A percentile compares a stretch with the other conserved stretches of the same genome.
Conservation (phyloP, 2,888 invertebrate genomes). For the Cenopis cana region DNA sequence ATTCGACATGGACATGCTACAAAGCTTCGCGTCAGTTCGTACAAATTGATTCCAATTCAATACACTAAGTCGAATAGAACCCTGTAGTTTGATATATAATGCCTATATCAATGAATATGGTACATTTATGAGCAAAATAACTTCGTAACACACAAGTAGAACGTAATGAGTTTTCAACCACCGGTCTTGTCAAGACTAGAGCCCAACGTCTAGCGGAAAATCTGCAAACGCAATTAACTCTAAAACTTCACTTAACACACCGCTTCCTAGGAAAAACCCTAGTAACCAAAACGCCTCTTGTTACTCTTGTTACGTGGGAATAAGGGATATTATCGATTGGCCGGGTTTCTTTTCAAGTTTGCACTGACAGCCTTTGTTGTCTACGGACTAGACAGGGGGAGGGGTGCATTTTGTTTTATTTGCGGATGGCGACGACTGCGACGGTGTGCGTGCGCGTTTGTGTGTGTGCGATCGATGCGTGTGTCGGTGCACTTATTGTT, state of each 20-base stretch:
- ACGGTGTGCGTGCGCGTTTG: conserved; percentile 51
- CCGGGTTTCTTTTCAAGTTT: conserved; percentile 53
- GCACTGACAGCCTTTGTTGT: conserved; percentile 78
- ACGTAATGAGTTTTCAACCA: conserved; percentile 21
- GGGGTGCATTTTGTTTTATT: conserved; percentile 79
- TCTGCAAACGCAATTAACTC: conserved; percentile 78
- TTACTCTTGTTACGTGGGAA: conserved; percentile 43
- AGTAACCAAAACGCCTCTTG: conserved; percentile 42
- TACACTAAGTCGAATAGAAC: not conserved
- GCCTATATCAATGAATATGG: not conserved
- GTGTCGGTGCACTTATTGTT: conserved; percentile 57
- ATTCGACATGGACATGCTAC: too few relatives aligned
- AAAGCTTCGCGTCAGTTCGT: not conserved
- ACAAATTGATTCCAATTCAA: not conserved
- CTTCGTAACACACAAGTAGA: conserved; percentile 5
- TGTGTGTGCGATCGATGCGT: conserved; percentile 58
- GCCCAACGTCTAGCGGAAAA: conserved; percentile 67
- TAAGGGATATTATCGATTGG: conserved; percentile 54
- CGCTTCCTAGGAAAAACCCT: conserved; percentile 65
- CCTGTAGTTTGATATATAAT: not conserved
- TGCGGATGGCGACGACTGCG: conserved; percentile 62
- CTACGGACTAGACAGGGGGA: conserved; percentile 75
- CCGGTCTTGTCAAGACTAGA: conserved; percentile 13
- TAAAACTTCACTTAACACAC: conserved; percentile 77
- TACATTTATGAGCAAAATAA: conserved; percentile 3